Evolutionary conservation across 1,140 invertebrate genomes (phyloP).

Genomic region (Homarus americanus): DNA sequence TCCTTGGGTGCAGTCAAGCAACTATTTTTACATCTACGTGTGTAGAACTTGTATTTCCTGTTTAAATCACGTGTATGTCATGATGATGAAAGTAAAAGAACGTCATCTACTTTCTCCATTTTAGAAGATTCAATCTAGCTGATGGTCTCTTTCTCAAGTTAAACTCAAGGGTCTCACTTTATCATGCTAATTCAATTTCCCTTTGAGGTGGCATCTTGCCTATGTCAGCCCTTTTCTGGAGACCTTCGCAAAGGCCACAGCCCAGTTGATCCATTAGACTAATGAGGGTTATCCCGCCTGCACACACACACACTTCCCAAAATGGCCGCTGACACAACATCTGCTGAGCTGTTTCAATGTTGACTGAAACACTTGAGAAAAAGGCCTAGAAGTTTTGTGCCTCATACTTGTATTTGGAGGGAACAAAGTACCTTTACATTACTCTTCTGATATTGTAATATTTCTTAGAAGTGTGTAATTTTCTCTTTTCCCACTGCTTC

Average conservation of each 20-base stretch:
- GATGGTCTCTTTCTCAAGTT: slow-evolving; percentile 73
- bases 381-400: slow-evolving; percentile 71
- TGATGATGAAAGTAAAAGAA: slow-evolving; percentile 71
- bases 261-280: slow-evolving; percentile 54
- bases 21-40: slow-evolving; percentile 75
- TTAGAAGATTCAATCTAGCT: slow-evolving; percentile 72
- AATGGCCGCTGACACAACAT: slow-evolving; percentile 59
- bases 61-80: slow-evolving; percentile 72
- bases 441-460: slow-evolving; percentile 71
- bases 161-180: slow-evolving; percentile 67
- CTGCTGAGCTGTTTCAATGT: slow-evolving; percentile 60
- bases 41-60: slow-evolving; percentile 74
- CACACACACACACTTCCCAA: slow-evolving; percentile 60
- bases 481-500: slow-evolving; percentile 72
- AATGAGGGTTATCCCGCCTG: slow-evolving; percentile 50
- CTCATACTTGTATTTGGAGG: slow-evolving; percentile 74
- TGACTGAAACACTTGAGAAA: slow-evolving; percentile 72
- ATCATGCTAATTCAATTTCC: slow-evolving; percentile 65
- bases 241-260: slow-evolving; percentile 60
- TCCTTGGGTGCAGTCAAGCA: slow-evolving; percentile 74
- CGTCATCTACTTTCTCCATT: slow-evolving; percentile 69
- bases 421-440: slow-evolving; percentile 74
- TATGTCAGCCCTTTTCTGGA: slow-evolving; percentile 41
- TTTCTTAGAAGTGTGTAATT: slow-evolving; percentile 72
- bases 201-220: slow-evolving; percentile 51